These are phyloP conservation scores for Paragorgia papillata DNA, from an alignment of 92 coral and sea anemone genomes.

Conservation along the genomic window DNA sequence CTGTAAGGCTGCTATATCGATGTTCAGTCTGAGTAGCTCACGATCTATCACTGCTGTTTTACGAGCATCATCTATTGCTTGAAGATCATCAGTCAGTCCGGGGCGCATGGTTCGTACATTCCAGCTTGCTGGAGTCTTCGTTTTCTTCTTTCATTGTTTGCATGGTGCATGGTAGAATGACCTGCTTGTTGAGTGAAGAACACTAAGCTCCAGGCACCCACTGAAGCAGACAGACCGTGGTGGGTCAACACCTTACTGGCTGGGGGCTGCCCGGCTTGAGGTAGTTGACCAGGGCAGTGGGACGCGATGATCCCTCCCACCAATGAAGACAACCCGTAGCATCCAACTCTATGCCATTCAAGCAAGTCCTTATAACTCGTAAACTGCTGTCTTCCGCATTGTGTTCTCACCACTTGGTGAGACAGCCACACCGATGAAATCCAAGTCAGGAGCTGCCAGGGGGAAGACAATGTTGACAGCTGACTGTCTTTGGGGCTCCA, in stretches of 20 bases:
- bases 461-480: constrained; percentile 5
- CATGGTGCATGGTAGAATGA: not conserved
- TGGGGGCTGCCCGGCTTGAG: constrained; percentile 65
- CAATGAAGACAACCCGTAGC: constrained; percentile 61
- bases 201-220: constrained; percentile 57
- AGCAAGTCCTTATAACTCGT: constrained; percentile 25
- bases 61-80: constrained; percentile 26
- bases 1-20: constrained; percentile 42
- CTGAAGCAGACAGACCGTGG: constrained; percentile 57
- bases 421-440: constrained; percentile 5
- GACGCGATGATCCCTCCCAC: constrained; percentile 65
- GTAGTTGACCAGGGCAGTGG: constrained; percentile 71
- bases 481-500: not conserved
- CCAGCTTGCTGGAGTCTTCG: constrained; percentile 29
- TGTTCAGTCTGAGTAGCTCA: constrained; percentile 37
- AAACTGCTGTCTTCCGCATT: constrained; percentile 38
- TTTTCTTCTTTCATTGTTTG: not conserved
- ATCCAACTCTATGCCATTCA: constrained; percentile 44
- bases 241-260: constrained; percentile 63
- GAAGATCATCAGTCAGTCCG: constrained; percentile 46
- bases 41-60: constrained; percentile 34
- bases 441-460: constrained; percentile 33
- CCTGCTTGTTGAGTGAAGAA: constrained; percentile 2
- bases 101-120: constrained; percentile 46
- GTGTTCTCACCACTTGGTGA: not conserved